These are phyloP conservation scores for Bombycilla garrulus DNA, from an alignment of 2,113 vertebrate genomes.

Conservation along the genomic window DNA sequence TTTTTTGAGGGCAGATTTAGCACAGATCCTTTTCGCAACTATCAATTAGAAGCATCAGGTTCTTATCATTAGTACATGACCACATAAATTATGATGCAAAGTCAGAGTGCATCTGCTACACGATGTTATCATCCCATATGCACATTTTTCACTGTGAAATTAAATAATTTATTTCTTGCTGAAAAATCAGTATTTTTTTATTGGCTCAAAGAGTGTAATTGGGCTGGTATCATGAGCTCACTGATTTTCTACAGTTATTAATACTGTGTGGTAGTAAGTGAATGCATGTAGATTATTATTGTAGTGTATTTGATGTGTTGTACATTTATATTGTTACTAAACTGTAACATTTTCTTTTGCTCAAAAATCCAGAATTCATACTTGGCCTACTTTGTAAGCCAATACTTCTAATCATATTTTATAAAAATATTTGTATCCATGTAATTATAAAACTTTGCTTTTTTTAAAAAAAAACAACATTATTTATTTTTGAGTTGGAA, in stretches of 20 bases:
- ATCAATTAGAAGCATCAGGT: background rate
- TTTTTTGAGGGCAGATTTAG: background rate
- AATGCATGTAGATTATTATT: background rate
- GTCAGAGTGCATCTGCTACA: background rate
- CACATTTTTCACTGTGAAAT: background rate
- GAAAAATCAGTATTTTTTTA: background rate
- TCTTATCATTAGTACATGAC: background rate
- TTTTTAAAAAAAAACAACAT: background rate
- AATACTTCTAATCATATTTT: background rate
- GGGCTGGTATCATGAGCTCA: background rate
- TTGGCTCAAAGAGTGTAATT: background rate
- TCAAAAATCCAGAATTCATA: background rate
- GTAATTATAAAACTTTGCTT: background rate
- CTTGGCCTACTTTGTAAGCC: background rate
- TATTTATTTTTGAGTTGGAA: background rate
- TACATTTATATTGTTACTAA: background rate
- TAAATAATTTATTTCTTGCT: background rate
- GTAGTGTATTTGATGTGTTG: background rate
- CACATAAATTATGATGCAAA: background rate
- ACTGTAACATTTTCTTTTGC: background rate
- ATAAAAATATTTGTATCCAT: background rate
- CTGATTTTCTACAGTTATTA: background rate
- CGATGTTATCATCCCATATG: background rate
- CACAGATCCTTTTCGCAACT: background rate
- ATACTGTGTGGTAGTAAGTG: rapidly evolving